phyloP scores from a whole-genome alignment of 2,113 vertebrate species.

The Chionis minor region DNA sequence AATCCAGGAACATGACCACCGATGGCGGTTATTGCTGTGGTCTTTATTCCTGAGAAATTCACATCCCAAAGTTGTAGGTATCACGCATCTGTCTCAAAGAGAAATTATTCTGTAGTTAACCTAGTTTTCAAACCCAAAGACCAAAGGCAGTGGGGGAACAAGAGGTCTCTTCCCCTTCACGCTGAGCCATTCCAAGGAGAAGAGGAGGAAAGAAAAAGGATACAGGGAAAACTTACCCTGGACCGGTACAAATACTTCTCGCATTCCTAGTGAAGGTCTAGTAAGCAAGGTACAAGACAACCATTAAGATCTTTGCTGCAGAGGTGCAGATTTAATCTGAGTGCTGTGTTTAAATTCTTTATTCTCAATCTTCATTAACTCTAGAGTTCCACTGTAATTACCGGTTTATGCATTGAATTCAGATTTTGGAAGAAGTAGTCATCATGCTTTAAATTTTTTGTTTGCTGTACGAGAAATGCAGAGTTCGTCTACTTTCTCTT shows the following conservation, averaged over 20 bases:
- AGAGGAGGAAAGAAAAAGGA: not conserved
- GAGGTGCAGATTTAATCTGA: not conserved
- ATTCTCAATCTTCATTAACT: not conserved
- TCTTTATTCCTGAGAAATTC: not conserved
- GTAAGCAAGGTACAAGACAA: not conserved
- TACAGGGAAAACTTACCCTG: not conserved
- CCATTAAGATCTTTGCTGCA: not conserved
- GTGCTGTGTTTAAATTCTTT: not conserved
- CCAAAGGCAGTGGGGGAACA: not conserved
- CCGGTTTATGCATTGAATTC: not conserved
- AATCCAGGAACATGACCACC: not conserved
- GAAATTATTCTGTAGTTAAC: not conserved
- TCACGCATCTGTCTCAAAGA: not conserved
- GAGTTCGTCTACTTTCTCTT: not conserved
- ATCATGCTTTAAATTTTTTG: not conserved
- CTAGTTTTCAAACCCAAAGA: not conserved
- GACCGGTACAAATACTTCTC: not conserved
- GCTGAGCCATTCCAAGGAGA: not conserved
- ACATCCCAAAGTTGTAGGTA: not conserved
- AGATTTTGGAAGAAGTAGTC: not conserved
- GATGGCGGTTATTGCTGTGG: accelerated
- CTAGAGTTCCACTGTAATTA: not conserved
- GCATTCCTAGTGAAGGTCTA: not conserved
- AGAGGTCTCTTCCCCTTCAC: not conserved
- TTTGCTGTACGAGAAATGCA: not conserved